These are phyloP conservation scores for Parasteatoda lunata DNA, from an alignment of 2,888 invertebrate species.

Conservation along the genomic window DNA sequence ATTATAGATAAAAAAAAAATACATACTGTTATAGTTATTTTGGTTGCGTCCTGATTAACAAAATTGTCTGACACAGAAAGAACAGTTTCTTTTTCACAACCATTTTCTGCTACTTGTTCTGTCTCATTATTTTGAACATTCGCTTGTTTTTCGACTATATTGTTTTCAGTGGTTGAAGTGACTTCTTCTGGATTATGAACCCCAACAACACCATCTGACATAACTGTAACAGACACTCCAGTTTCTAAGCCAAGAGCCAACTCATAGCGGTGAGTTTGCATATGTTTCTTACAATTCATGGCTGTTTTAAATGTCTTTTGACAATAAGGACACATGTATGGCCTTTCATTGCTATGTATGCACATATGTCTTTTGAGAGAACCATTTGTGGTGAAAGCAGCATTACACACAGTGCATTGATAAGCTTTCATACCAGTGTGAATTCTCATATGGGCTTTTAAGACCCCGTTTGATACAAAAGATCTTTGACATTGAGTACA, in stretches of 20 bases:
- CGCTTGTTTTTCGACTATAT: not conserved
- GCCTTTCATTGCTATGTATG: conserved; percentile 78
- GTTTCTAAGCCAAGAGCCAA: conserved; percentile 43
- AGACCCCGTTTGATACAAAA: conserved; percentile 75
- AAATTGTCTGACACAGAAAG: conserved; percentile 18
- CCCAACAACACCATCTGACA: conserved; percentile 28
- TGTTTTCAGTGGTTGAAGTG: not conserved
- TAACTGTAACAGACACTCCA: conserved; percentile 52
- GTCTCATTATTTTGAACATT: not conserved
- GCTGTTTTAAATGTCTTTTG: conserved; percentile 79
- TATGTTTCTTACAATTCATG: conserved; percentile 80
- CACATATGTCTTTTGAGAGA: conserved; percentile 85
- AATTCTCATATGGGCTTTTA: conserved; percentile 76
- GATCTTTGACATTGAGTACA: conserved; percentile 74
- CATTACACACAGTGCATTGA: conserved; percentile 80
- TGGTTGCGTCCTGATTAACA: conserved; percentile 3
- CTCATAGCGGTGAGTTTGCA: conserved; percentile 78
- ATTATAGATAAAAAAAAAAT: not conserved
- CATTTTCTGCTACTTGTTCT: conserved; percentile 6
- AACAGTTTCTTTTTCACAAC: conserved; percentile 7
- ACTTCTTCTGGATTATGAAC: conserved; percentile 6
- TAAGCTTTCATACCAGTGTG: conserved; percentile 77
- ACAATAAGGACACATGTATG: conserved; percentile 80
- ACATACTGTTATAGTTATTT: not conserved
- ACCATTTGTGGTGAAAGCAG: conserved; percentile 80